Evolutionary conservation across 2,888 invertebrate genomes (phyloP), one percentile per base, ranked within the genome.

Genomic region (Gari tellinella): DNA sequence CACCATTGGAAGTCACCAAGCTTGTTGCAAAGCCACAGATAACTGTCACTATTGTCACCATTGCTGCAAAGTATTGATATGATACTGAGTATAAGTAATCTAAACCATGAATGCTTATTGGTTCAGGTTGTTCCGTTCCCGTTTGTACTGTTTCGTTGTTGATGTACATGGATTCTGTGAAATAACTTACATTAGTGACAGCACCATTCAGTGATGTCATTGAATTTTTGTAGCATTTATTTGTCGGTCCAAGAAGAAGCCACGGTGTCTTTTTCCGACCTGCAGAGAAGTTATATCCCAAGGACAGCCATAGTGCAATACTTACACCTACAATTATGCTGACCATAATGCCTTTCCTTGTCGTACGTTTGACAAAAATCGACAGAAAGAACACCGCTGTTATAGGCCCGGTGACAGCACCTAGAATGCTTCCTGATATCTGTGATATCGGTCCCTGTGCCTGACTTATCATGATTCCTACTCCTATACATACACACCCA

Each of bases 201-300:
- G 43, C 4, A 3, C 14, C 19, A 19, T 19, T 43, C 7, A 19
- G 4, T 8, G 14, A 43, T 14, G 5, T 5, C n/a, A 8, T 14
- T 4, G 19, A 14, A 7, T 4, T 8, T 7, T 21, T 15, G 19
- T 8, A 19, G 45, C 86, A 86, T 45, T 58, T 57, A 31, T 75
- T 82, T 1, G 72, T 80, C 15, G 84, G 81, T 17, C 81, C 84
- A 0, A 68, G 63, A 1, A 81, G 81, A 10, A 86, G 53, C 72
- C 77, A 77, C 0, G 81, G 81, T 1, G 81, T 70, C 38, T 62
- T 55, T 45, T 65, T 65, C 10, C 78, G 43, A 19, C 67, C 62
- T 12, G 52, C 56, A 2, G 83, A 82, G 31, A 86, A 84, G 41
- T 67, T 80, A 10, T 64, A 67, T 8, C 84, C 84, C 8, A 74